Percentiles rank a stretch among this genome's conserved stretches.
phyloP scores from a whole-genome alignment of 2,888 invertebrate genomes.

The Euplexia lucipara region DNA sequence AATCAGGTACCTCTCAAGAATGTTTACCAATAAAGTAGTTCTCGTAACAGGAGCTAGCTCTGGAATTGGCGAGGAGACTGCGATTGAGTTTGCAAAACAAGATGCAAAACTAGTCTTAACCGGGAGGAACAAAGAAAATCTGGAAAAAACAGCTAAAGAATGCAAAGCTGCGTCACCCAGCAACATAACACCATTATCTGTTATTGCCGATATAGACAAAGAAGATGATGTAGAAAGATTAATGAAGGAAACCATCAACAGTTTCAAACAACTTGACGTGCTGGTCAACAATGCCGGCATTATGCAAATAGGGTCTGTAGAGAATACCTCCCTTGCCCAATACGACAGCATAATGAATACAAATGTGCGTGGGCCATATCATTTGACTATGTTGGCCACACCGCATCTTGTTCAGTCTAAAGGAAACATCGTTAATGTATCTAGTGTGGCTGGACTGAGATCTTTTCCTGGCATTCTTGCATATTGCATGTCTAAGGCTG shows the following conservation, averaged over 20 bases:
- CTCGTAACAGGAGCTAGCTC: slow-evolving; percentile 92
- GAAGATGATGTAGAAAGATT: slow-evolving; percentile 92
- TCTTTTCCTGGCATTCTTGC: slow-evolving; percentile 95
- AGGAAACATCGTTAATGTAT: slow-evolving; percentile 97
- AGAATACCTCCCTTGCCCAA: slow-evolving; percentile 94
- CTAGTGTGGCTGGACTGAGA: slow-evolving; percentile 96
- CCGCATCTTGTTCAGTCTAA: slow-evolving; percentile 94
- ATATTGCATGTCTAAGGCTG: slow-evolving; percentile 97
- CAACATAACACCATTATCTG: slow-evolving; percentile 83
- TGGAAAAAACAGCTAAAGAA: slow-evolving; percentile 90
- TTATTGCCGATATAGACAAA: slow-evolving; percentile 92
- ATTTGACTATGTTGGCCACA: slow-evolving; percentile 94
- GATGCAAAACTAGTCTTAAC: slow-evolving; percentile 91
- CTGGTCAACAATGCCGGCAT: slow-evolving; percentile 96
- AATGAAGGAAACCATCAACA: slow-evolving; percentile 92
- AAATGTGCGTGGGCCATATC: slow-evolving; percentile 94
- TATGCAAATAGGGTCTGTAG: slow-evolving; percentile 93
- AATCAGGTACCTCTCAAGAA: slow-evolving; percentile 53
- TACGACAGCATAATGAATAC: slow-evolving; percentile 96
- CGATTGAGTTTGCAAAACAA: slow-evolving; percentile 91
- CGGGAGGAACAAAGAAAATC: slow-evolving; percentile 92
- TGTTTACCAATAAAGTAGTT: slow-evolving; percentile 90
- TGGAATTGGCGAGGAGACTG: slow-evolving; percentile 93
- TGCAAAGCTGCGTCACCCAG: slow-evolving; percentile 81
- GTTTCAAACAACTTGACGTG: slow-evolving; percentile 93